phyloP scores from a whole-genome alignment of 2,113 vertebrate species.

The Catharus bicknelli region DNA sequence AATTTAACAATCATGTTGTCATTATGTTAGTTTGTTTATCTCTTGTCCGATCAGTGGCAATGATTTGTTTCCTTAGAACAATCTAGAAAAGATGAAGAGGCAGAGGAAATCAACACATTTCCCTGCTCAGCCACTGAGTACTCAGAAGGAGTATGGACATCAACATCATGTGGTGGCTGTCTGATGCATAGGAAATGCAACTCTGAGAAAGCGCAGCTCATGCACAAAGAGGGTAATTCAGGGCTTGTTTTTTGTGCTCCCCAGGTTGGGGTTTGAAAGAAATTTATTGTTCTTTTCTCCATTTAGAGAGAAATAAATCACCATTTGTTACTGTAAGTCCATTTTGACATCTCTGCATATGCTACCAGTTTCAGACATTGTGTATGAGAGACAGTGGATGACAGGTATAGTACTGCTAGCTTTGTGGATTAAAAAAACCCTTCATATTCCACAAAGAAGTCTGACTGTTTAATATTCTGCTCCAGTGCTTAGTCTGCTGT shows the following conservation, averaged over 20 bases:
- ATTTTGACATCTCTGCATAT: background rate
- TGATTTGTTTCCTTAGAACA: background rate
- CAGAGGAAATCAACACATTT: background rate
- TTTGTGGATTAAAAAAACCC: background rate
- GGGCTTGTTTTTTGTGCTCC: background rate
- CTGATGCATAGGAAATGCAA: background rate
- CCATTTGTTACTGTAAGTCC: background rate
- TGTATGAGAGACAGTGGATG: background rate
- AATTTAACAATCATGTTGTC: background rate
- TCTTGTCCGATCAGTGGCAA: background rate
- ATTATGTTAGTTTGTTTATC: background rate
- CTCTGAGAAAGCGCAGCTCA: rapidly evolving
- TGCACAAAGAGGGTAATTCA: background rate
- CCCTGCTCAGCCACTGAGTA: background rate
- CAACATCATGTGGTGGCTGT: rapidly evolving
- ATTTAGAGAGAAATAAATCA: background rate
- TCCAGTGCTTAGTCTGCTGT: background rate
- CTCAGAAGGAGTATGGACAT: rapidly evolving
- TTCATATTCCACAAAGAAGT: background rate
- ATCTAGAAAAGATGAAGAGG: background rate
- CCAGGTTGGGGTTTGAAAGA: background rate
- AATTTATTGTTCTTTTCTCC: background rate
- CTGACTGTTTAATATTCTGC: constrained; percentile 18
- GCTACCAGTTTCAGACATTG: background rate
- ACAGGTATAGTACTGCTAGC: background rate